Evolutionary conservation across 2,888 invertebrate species (phyloP).

Genomic region (Theodoxus fluviatilis): DNA sequence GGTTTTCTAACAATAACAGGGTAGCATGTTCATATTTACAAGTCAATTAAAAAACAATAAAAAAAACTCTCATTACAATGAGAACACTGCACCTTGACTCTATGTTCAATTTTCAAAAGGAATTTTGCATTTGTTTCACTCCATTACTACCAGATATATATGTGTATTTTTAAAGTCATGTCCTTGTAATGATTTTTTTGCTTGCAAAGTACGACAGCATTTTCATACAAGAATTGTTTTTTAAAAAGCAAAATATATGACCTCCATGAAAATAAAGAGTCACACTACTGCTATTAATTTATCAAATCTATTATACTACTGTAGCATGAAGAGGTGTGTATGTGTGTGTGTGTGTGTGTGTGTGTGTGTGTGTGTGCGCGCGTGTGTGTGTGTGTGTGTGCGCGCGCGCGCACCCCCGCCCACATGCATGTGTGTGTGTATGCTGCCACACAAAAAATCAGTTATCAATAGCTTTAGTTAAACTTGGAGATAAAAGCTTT

Average conservation of each 20-base stretch:
- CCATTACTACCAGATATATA: not conserved
- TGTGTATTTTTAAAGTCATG: not conserved
- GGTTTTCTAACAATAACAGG: too few relatives aligned
- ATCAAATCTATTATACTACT: too few relatives aligned
- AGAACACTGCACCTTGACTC: not conserved
- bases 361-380: not conserved
- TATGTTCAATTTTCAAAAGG: not conserved
- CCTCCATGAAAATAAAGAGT: too few relatives aligned
- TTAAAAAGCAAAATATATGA: too few relatives aligned
- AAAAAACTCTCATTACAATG: not conserved
- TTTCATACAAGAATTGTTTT: too few relatives aligned
- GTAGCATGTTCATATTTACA: too few relatives aligned
- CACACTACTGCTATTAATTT: too few relatives aligned
- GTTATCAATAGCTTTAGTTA: too few relatives aligned
- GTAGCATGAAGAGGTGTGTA: not conserved
- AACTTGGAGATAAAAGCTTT: too few relatives aligned
- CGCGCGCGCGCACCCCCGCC: not conserved
- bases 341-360: not conserved
- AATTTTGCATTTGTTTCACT: not conserved
- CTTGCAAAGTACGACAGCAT: too few relatives aligned
- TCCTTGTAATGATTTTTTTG: too few relatives aligned
- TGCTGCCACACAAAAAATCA: too few relatives aligned
- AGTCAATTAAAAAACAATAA: not conserved
- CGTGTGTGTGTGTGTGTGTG: not conserved
- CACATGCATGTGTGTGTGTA: slow-evolving; percentile 15